Evolutionary conservation across 2,888 invertebrate genomes (phyloP).

Genomic region (Habrosyne pyritoides): DNA sequence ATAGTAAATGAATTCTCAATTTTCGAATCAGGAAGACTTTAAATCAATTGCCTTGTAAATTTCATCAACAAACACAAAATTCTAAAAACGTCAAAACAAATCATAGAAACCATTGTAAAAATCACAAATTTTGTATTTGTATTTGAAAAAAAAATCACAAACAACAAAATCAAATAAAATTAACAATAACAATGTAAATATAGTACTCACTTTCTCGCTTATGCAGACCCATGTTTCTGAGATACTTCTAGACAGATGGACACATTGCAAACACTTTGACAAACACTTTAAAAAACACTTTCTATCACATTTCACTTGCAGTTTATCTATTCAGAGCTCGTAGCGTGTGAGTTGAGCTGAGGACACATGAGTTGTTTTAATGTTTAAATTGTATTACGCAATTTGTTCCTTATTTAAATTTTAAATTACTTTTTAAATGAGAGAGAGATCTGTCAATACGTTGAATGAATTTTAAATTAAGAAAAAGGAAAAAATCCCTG

Average conservation of each 20-base stretch:
- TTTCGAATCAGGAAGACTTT: no score
- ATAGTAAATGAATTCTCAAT: no score
- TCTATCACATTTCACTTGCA: conserved; percentile 59
- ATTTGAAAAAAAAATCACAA: no score
- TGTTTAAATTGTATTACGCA: not conserved
- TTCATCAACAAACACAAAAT: no score
- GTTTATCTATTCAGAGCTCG: conserved; percentile 24
- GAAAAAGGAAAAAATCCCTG: no score
- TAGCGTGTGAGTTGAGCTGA: conserved; percentile 4
- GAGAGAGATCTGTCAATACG: not conserved
- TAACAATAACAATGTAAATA: conserved; percentile 6
- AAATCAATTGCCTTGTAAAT: no score
- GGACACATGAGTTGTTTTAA: not conserved
- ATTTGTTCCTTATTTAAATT: not conserved
- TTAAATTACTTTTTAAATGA: not conserved
- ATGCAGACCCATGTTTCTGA: conserved; percentile 68
- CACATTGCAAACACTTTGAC: conserved; percentile 41
- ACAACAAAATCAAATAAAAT: not conserved
- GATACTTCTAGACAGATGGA: conserved; percentile 33
- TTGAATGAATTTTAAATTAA: not conserved
- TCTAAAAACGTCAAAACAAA: no score
- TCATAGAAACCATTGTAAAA: no score
- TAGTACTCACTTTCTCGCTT: conserved; percentile 69
- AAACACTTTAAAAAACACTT: conserved; percentile 37
- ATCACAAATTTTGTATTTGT: no score